Evolutionary conservation across 64 coral and sea anemone species (phyloP).

Genomic region (Montipora cactus): DNA sequence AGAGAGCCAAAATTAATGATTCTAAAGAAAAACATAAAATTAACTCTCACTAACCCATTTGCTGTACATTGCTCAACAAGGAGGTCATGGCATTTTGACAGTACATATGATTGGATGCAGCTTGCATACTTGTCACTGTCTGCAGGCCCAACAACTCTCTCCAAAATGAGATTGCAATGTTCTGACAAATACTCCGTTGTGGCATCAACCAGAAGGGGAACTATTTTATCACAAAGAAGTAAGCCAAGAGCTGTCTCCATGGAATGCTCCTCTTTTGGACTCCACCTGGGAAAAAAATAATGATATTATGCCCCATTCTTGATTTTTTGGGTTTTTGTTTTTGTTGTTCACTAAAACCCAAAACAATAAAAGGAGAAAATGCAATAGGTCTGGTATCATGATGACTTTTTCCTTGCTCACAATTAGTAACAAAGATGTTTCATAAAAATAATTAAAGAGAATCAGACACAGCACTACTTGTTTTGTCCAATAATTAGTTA

Average conservation of each 20-base stretch:
- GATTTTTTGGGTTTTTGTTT: too few species aligned
- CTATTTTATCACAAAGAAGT: conserved; percentile 68
- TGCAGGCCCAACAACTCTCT: conserved; percentile 79
- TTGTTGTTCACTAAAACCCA: too few species aligned
- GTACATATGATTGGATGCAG: conserved; percentile 82
- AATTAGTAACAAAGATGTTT: too few species aligned
- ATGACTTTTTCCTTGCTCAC: too few species aligned
- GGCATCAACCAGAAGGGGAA: conserved; percentile 84
- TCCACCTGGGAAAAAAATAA: conserved; percentile 69
- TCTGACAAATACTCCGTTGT: conserved; percentile 92
- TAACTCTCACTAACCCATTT: conserved; percentile 60
- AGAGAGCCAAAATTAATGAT: too few species aligned
- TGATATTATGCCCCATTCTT: neutral
- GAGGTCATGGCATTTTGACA: conserved; percentile 92
- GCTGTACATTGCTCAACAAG: conserved; percentile 79
- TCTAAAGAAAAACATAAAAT: too few species aligned
- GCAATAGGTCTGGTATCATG: too few species aligned
- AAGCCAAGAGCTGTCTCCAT: conserved; percentile 71
- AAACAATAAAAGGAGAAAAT: too few species aligned
- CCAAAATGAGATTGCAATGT: conserved; percentile 75
- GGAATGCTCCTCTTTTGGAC: conserved; percentile 84
- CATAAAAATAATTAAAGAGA: too few species aligned
- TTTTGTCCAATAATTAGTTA: too few species aligned
- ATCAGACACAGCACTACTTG: too few species aligned
- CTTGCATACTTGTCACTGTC: conserved; percentile 86